Evolutionary conservation across 2,797 vertebrate species (phyloP).

Genomic region (Crocodylus rhombifer): DNA sequence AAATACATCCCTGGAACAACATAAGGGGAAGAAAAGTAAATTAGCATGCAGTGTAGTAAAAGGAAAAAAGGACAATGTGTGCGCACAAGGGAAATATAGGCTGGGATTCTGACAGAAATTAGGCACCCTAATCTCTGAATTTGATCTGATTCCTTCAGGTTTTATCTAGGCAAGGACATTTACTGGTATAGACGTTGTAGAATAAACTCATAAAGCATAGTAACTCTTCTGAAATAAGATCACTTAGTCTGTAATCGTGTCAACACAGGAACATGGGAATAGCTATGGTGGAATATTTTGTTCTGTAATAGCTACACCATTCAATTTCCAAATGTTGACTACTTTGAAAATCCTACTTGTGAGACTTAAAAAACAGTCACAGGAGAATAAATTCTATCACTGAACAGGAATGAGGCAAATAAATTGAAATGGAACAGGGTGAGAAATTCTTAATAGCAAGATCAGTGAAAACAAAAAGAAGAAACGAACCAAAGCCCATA

Average conservation of each 20-base stretch:
- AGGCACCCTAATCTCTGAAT: neutral
- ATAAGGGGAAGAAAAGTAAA: constrained; percentile 28
- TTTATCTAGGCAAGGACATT: neutral
- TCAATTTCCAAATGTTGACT: neutral
- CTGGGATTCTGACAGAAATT: neutral
- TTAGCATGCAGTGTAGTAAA: neutral
- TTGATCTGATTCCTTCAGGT: neutral
- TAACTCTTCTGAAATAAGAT: neutral
- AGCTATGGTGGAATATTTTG: neutral
- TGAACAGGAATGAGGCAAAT: neutral
- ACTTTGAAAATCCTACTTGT: neutral
- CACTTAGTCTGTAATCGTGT: neutral
- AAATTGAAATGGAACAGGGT: neutral
- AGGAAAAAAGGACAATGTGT: neutral
- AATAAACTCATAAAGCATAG: neutral
- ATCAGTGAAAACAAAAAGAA: neutral
- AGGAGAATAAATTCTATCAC: neutral
- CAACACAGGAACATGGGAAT: neutral
- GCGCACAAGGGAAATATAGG: neutral
- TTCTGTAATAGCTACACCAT: neutral
- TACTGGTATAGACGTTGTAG: neutral
- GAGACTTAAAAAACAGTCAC: neutral
- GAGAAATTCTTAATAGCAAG: neutral
- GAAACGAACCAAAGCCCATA: neutral
- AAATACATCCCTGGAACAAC: neutral